Evolutionary conservation across 92 coral and sea anemone species (phyloP), one percentile per base, ranked within the genome.

Genomic region (Micromussa lordhowensis): DNA sequence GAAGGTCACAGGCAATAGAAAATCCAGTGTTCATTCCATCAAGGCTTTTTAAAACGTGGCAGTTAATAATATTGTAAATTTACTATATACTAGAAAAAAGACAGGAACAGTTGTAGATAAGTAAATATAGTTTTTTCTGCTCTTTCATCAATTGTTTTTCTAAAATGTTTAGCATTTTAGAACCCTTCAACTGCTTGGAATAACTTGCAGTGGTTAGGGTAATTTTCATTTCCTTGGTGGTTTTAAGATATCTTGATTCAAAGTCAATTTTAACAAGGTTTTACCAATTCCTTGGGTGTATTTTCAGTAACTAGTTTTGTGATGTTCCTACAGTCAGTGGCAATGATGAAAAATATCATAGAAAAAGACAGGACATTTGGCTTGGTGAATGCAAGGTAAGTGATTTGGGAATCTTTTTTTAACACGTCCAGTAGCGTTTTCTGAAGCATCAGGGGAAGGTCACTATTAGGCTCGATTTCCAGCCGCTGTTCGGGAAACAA

Each of bases 331-430:
- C 90, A 97, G 99, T 89, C 88, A n/a, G 98, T 97, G 70, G 88
- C 99, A 81, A 97, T 97, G 99, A 95, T 97, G 97, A 93, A 94
- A 88, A 97, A 94, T 72, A 94, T 97, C 29, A 92, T 97, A 49
- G 97, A 97, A 71, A 97, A 97, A 74, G 99, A 97, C 90, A 88
- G 98, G 55, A 97, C 99, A 38, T 97, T 97, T 97, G 99, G 99
- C 30, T 89, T 95, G 40, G 99, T 97, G 31, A 96, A 96, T 86
- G 91, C 95, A 78, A 95, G 96, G 98, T 95, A 85, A 94, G 81
- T 13, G 78, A 40, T 21, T 17, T 49, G 82, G 5, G 61, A 55
- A 55, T 55, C 61, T 18, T 16, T 55, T 16, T 16, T 55, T 13
- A 54, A 15, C 0, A 54, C 17, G 10, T 54, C 4, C 1, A 63